Conservation (phyloP, 2,888 invertebrate species). For the Standfussiana lucernea region DNA sequence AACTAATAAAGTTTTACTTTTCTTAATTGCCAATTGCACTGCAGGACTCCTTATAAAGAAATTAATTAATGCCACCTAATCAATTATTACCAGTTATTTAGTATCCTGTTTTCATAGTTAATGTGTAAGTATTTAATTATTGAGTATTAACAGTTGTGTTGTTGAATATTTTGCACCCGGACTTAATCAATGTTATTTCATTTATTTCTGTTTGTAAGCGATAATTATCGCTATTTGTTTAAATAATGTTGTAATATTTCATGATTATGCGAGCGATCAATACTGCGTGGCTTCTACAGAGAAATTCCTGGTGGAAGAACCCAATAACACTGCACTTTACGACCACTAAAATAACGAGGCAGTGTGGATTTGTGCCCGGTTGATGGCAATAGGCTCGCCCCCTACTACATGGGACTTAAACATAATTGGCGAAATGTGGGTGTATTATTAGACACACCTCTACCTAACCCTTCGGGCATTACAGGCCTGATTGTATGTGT, state of each 20-base stretch:
- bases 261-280: too few relatives aligned
- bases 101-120: conserved; percentile 18
- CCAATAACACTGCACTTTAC: too few relatives aligned
- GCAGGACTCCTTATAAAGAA: not conserved
- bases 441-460: too few relatives aligned
- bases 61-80: conserved; percentile 21
- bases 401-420: too few relatives aligned
- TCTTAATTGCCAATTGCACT: conserved; percentile 26
- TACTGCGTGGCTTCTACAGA: too few relatives aligned
- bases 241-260: conserved; percentile 5
- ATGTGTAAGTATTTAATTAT: conserved; percentile 25
- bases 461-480: too few relatives aligned
- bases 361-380: too few relatives aligned
- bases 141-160: not conserved
- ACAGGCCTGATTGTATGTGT: too few relatives aligned
- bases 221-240: conserved; percentile 19
- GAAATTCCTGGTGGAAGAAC: too few relatives aligned
- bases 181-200: conserved; percentile 13
- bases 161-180: conserved; percentile 15
- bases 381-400: too few relatives aligned
- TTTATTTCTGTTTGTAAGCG: not conserved
- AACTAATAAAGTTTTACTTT: not conserved
- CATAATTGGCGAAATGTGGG: too few relatives aligned
- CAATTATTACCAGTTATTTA: conserved; percentile 8
- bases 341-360: too few relatives aligned